phyloP scores from a whole-genome alignment of 2,888 invertebrate genomes.

The Boloria euphrosyne region DNA sequence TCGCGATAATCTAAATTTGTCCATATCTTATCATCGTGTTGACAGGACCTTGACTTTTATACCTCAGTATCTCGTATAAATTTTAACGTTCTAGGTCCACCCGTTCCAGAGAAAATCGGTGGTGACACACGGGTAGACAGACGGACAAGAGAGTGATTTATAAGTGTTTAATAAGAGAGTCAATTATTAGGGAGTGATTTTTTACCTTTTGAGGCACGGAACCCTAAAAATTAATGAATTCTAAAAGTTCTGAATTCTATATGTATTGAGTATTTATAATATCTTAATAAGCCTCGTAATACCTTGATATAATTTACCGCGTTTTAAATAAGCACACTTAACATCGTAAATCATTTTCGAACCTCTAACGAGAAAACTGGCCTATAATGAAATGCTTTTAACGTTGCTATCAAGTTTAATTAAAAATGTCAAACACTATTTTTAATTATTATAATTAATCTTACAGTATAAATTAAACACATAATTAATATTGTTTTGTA shows the following conservation, averaged over 20 bases:
- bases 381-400: slow-evolving; percentile 12
- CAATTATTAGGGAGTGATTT: too few species aligned
- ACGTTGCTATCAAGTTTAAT: slow-evolving; percentile 15
- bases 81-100: too few species aligned
- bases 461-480: not conserved
- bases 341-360: slow-evolving; percentile 20
- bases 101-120: too few species aligned
- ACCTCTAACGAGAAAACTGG: slow-evolving; percentile 16
- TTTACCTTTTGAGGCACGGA: too few species aligned
- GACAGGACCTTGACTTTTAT: too few species aligned
- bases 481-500: not conserved
- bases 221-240: too few species aligned
- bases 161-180: too few species aligned
- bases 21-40: too few species aligned
- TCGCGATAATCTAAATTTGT: too few species aligned
- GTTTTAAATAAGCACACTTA: slow-evolving; percentile 10
- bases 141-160: too few species aligned
- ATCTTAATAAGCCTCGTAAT: slow-evolving; percentile 7
- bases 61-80: too few species aligned
- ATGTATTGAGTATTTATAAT: not conserved
- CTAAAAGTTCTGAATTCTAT: not conserved
- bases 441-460: not conserved
- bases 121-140: too few species aligned
- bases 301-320: slow-evolving; percentile 15
- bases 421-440: slow-evolving; percentile 10